A percentile compares a stretch with the other conserved stretches of the same genome.
Evolutionary conservation across 2,888 invertebrate species (phyloP).

Genomic region (Hirtodrosophila alboralis): DNA sequence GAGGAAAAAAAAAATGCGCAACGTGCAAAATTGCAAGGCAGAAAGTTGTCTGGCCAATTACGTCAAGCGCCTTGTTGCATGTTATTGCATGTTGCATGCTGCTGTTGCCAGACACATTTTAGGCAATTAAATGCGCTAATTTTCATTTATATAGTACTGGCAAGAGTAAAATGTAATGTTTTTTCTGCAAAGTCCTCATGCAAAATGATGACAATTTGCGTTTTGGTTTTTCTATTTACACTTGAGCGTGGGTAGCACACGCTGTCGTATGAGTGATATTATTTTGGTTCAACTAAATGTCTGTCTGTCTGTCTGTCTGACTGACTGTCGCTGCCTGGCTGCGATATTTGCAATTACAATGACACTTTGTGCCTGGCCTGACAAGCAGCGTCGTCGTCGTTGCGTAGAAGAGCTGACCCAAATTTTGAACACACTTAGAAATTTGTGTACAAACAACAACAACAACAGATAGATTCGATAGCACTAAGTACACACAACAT

Average conservation of each 20-base stretch:
- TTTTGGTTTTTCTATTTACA: slow-evolving; percentile 32
- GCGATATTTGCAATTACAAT: slow-evolving; percentile 82
- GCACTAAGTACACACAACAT: slow-evolving; percentile 75
- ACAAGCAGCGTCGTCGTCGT: slow-evolving; percentile 24
- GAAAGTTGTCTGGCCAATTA: slow-evolving; percentile 62
- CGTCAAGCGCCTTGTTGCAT: slow-evolving; percentile 74
- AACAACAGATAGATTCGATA: slow-evolving; percentile 63
- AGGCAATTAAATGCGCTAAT: slow-evolving; percentile 81
- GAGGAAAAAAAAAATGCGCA: slow-evolving; percentile 36
- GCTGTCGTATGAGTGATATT: slow-evolving; percentile 65
- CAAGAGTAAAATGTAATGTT: too few relatives aligned
- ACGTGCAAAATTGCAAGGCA: slow-evolving; percentile 44
- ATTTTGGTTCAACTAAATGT: slow-evolving; percentile 27
- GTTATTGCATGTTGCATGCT: slow-evolving; percentile 15
- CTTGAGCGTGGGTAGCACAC: slow-evolving; percentile 66
- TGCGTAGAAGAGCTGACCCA: slow-evolving; percentile 69
- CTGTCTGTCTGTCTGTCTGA: slow-evolving; percentile 17
- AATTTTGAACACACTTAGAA: slow-evolving; percentile 79
- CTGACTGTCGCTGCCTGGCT: slow-evolving; percentile 47
- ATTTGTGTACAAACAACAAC: slow-evolving; percentile 73
- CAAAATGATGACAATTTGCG: slow-evolving; percentile 60
- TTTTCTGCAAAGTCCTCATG: too few relatives aligned
- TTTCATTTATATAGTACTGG: slow-evolving; percentile 62
- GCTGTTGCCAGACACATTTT: slow-evolving; percentile 68
- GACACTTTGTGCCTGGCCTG: slow-evolving; percentile 68